Evolutionary conservation across 30 jellyfish, hydroid and myxozoan species (phyloP), one percentile per base, ranked within the genome.

Genomic region (Turritopsis dohrnii): DNA sequence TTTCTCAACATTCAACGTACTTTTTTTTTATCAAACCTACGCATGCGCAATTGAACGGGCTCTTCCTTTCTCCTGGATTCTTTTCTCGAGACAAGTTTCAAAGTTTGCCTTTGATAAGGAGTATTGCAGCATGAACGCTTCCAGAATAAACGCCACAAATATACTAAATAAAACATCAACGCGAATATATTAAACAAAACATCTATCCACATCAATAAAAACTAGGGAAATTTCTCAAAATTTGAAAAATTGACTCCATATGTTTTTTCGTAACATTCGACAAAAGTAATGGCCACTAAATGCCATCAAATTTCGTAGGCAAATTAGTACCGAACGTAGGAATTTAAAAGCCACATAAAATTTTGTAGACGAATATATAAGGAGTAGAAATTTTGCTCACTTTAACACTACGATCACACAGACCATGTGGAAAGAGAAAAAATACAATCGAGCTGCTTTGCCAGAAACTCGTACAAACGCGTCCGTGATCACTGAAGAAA

Each of bases 91-190:
- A 54, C 96, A 96, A 7, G 95, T 93, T 74, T 94, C 96, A 75
- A 81, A 94, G 53, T 88, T 83, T 8, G 92, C 92, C 31, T 89
- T 86, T 52, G 99, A 94, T 30, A 94, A 84, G n/a, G 99, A 81
- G 76, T 89, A 94, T 75, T 94, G 99, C 76, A 94, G 88, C 96
- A 94, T 94, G 90, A 94, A 94, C 8, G 99, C 99, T 72, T 94
- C 99, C 91, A 94, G 83, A 74, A 94, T 81, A 75, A 94, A 94
- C 26, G 99, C 99, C 29, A 94, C 97, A 65, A 94, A 94, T 17
- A 94, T 94, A 85, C 99, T 94, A 88, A 54, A 81, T 26, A 1
- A 17, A 27, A 41, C 60, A 41, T 3, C 5, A 3, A 3, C 60
- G 60, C 13, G 60, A 41, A n/a, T n/a, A n/a, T n/a, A n/a, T n/a